phyloP scores from a whole-genome alignment of 2,888 invertebrate species.

The Lochmaea capreae region DNA sequence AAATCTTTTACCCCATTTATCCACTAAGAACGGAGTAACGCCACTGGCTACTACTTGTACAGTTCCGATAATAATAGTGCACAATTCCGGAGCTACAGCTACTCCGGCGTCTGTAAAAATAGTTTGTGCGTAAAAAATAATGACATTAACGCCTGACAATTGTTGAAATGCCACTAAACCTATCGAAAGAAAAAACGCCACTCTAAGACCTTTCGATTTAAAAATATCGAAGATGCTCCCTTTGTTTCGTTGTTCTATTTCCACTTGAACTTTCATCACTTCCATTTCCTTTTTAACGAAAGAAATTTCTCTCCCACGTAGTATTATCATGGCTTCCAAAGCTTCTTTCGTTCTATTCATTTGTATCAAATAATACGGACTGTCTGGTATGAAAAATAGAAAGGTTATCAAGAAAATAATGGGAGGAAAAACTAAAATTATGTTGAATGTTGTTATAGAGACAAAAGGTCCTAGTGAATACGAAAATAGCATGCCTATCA shows the following conservation, averaged over 20 bases:
- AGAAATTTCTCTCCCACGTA: constrained; percentile 75
- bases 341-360: constrained; percentile 70
- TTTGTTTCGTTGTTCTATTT: constrained; percentile 65
- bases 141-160: constrained; percentile 83
- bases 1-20: constrained; percentile 79
- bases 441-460: constrained; percentile 74
- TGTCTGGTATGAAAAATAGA: constrained; percentile 82
- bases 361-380: constrained; percentile 77
- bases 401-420: constrained; percentile 72
- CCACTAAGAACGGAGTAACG: constrained; percentile 82
- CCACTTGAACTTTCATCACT: constrained; percentile 69
- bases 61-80: constrained; percentile 83
- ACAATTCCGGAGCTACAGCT: constrained; percentile 69
- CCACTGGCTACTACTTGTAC: constrained; percentile 84
- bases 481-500: constrained; percentile 75
- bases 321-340: constrained; percentile 70
- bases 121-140: constrained; percentile 80
- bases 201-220: constrained; percentile 76
- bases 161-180: constrained; percentile 85
- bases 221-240: constrained; percentile 59
- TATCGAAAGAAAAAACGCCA: constrained; percentile 80
- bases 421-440: constrained; percentile 74
- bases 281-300: constrained; percentile 76
- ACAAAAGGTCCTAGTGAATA: constrained; percentile 81
- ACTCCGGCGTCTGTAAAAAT: constrained; percentile 71